These are phyloP conservation scores for Holacanthella duospinosa DNA, from an alignment of 2,888 invertebrate genomes.

Conservation along the genomic window DNA sequence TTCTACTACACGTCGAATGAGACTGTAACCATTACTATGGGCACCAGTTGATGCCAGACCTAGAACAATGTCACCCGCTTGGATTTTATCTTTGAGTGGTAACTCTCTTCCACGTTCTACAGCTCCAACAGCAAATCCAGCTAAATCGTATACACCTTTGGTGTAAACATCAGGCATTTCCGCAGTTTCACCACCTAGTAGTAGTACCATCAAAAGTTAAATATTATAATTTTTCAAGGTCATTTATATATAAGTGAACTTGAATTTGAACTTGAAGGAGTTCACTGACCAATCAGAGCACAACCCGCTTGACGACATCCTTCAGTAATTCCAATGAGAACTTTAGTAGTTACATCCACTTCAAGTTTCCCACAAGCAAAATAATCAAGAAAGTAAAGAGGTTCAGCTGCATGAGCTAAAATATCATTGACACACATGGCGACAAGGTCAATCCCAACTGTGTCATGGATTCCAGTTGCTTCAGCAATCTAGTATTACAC, in stretches of 20 bases:
- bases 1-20: slow-evolving; percentile 68
- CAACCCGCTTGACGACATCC: slow-evolving; percentile 80
- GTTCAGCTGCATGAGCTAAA: slow-evolving; percentile 87
- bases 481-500: slow-evolving; percentile 69
- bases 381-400: slow-evolving; percentile 92
- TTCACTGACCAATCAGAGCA: slow-evolving; percentile 67
- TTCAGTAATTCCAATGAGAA: slow-evolving; percentile 75
- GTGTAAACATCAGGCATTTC: slow-evolving; percentile 94
- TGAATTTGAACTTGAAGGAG: too few relatives aligned
- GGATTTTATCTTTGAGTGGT: slow-evolving; percentile 57
- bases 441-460: slow-evolving; percentile 87
- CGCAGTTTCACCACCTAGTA: slow-evolving; percentile 87
- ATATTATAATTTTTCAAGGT: slow-evolving; percentile 14
- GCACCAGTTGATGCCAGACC: slow-evolving; percentile 81
- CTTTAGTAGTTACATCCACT: slow-evolving; percentile 60
- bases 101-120: slow-evolving; percentile 66
- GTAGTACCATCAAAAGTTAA: too few relatives aligned
- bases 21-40: slow-evolving; percentile 89
- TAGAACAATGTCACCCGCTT: slow-evolving; percentile 66
- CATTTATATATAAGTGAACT: background rate
- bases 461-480: slow-evolving; percentile 61
- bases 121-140: slow-evolving; percentile 90
- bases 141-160: slow-evolving; percentile 80
- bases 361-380: slow-evolving; percentile 83
- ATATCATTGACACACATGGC: slow-evolving; percentile 98